Base-by-base conservation (phyloP, 2,113 vertebrate species). In the Lepidothrix coronata region DNA sequence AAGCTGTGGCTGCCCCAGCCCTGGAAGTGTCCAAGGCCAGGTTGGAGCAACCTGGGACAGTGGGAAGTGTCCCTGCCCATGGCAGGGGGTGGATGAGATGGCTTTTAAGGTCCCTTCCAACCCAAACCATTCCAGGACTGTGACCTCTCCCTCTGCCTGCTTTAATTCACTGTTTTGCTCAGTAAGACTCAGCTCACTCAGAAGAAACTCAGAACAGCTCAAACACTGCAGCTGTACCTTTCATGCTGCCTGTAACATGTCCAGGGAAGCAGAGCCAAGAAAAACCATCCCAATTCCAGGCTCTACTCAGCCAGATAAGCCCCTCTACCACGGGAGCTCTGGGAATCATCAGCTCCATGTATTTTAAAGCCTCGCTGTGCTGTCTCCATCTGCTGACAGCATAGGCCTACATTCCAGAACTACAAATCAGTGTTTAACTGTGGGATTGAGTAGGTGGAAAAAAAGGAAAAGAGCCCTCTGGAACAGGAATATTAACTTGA, bases 341-440 rank as follows among this genome's bases (percentile, higher is more conserved):
- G 57, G 66, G 75, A 80, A 86, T n/a, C 71, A 31, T n/a, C 75
- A 85, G 0, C 18, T 73, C 67, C 1, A 5, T 0, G 0, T 5
- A 5, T 58, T 87, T 4, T 33, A 14, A n/a, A 84, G 63, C n/a
- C 83, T 85, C 8, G 16, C 12, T 33, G 76, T 5, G 9, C 55
- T 65, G 79, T 27, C 62, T 80, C 85, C 83, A 77, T 55, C 49
- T 88, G 80, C 80, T 87, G 88, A 68, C 85, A 73, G 78, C 54
- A 80, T 21, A 66, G 44, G 57, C 79, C 75, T 46, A 15, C 4
- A 16, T 8, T 18, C 41, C 55, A 57, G 25, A 39, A 31, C 46
- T 2, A 22, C 3, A 1, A 2, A 31, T 1, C 46, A 14, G 8
- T 6, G 12, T 3, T 21, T 8, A 65, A 61, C 0, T 9, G 81